phyloP scores from a whole-genome alignment of 2,888 invertebrate species.

The Heliconius ethilla region DNA sequence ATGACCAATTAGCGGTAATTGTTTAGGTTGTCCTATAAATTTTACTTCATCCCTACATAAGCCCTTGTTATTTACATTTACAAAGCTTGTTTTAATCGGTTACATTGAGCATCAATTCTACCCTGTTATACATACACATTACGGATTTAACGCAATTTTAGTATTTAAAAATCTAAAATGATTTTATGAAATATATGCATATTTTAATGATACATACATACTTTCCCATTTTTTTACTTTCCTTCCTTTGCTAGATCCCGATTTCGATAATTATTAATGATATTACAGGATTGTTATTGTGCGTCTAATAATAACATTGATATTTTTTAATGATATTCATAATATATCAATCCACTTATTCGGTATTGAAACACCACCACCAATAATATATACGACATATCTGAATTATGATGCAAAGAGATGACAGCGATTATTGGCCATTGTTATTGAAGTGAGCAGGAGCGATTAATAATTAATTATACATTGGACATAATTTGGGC shows the following conservation, averaged over 20 bases:
- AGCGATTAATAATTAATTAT: constrained; percentile 80
- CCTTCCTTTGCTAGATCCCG: no score
- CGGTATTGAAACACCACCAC: background rate
- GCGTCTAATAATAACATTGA: background rate
- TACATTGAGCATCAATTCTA: constrained; percentile 23
- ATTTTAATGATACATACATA: no score
- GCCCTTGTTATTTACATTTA: constrained; percentile 35
- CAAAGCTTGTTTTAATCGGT: constrained; percentile 22
- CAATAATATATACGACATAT: constrained; percentile 23
- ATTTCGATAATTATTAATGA: no score
- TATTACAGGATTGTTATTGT: background rate
- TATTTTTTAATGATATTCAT: background rate
- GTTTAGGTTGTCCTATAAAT: constrained; percentile 39
- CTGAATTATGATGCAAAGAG: constrained; percentile 30
- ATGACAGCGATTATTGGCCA: constrained; percentile 42
- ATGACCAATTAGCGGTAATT: constrained; percentile 43
- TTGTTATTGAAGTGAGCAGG: constrained; percentile 68
- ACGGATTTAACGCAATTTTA: background rate
- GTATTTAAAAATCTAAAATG: background rate
- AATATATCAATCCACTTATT: background rate
- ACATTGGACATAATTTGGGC: constrained; percentile 81
- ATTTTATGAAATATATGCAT: no score
- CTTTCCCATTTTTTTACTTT: no score
- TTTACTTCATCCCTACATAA: constrained; percentile 29
- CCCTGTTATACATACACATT: background rate